phyloP scores from a whole-genome alignment of 2,113 vertebrate species.

The Benitochromis conjunctus region DNA sequence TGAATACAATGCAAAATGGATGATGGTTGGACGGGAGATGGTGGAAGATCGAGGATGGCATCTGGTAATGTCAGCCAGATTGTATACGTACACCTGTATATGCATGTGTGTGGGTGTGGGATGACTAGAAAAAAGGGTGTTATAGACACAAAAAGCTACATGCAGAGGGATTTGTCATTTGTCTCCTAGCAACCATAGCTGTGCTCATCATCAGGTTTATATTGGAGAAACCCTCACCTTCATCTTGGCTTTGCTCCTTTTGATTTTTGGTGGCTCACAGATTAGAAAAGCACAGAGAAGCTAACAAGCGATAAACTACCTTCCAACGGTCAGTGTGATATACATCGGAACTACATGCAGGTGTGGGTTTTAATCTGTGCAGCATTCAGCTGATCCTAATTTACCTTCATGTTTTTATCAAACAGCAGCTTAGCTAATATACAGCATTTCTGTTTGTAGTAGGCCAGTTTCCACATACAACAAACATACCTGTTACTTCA shows the following conservation, averaged over 20 bases:
- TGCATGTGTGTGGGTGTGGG: background rate
- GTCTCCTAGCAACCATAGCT: background rate
- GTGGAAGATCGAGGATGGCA: background rate
- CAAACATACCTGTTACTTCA: background rate
- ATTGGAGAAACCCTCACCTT: background rate
- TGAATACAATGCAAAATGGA: background rate
- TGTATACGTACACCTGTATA: background rate
- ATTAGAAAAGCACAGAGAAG: background rate
- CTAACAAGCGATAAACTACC: background rate
- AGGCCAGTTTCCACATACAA: background rate
- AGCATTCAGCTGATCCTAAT: background rate
- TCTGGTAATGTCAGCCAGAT: background rate
- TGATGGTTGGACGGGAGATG: background rate
- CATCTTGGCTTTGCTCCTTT: background rate
- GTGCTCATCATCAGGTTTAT: background rate
- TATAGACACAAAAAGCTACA: background rate
- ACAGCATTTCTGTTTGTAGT: background rate
- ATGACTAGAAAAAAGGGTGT: background rate
- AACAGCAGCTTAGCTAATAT: background rate
- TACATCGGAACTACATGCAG: background rate
- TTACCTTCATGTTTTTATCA: background rate
- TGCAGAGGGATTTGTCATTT: background rate
- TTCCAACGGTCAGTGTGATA: background rate
- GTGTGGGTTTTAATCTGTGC: background rate
- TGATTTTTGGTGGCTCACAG: background rate